Conservation (phyloP, 1,140 invertebrate genomes). For the Eubasilissa regina region DNA sequence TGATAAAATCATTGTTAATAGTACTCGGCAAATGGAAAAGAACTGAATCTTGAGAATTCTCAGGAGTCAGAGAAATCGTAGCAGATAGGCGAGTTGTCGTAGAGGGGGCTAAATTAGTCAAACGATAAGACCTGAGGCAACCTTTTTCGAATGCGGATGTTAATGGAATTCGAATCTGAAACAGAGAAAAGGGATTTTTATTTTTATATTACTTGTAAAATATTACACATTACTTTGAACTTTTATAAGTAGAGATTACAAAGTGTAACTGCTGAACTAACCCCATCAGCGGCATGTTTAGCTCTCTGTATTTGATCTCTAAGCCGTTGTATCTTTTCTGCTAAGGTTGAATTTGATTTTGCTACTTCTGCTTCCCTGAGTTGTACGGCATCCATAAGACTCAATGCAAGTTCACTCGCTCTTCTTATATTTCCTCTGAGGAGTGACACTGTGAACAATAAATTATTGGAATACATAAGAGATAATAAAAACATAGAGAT, state of each 20-base stretch:
- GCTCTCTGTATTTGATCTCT: constrained; percentile 84
- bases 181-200: neutral
- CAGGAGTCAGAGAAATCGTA: constrained; percentile 76
- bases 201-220: no score
- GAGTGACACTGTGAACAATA: constrained; percentile 69
- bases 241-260: no score
- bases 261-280: constrained; percentile 63
- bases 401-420: constrained; percentile 72
- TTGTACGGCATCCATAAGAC: constrained; percentile 70
- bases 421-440: constrained; percentile 74
- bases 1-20: constrained; percentile 81
- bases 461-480: no score
- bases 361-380: constrained; percentile 75
- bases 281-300: constrained; percentile 85
- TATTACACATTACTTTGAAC: no score
- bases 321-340: constrained; percentile 78
- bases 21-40: constrained; percentile 62
- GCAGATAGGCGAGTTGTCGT: constrained; percentile 81
- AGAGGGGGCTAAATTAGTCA: constrained; percentile 76
- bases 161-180: constrained; percentile 86
- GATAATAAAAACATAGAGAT: constrained; percentile 20
- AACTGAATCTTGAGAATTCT: constrained; percentile 59
- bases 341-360: constrained; percentile 75
- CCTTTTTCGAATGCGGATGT: constrained; percentile 75
- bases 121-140: constrained; percentile 84